Evolutionary conservation across 2,888 invertebrate genomes (phyloP), one percentile per base, ranked within the genome.

Genomic region (Aethes cnicana): DNA sequence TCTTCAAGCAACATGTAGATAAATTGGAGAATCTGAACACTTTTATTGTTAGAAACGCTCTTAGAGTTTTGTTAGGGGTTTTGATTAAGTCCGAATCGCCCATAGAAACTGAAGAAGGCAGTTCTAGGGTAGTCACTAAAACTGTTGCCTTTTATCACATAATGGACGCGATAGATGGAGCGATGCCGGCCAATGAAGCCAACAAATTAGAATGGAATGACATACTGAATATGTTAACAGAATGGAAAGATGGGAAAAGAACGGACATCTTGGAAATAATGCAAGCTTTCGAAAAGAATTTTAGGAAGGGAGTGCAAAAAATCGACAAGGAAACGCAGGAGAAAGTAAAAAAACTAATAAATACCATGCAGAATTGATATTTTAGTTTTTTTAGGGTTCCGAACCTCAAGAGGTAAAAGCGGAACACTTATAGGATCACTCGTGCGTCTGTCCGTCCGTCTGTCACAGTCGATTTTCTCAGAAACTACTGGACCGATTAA

Each of bases 141-240:
- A 43, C 46, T 3, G 39, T 36, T 3, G 25, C 35, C 0, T 50
- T 50, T 2, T 48, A 46, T 6, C 14, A 23, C 1, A 33, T 49
- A 5, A 1, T 47, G 5, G 23, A 36, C 5, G 41, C 57, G 2
- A 12, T 69, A 2, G 69, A 77, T 7, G 56, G 58, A 1, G 57
- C 58, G 0, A 33, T 74, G 8, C 62, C 62, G 0, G 53, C 60
- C 0, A 57, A 59, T 4, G 69, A 69, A 2, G 25, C 55, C 0
- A 68, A 64, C 25, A 28, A 9, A 0, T 18, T 57, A 3, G 63
- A 61, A 30, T 77, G 72, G 73, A 20, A 37, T 1, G 61, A 68
- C 4, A 55, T 72, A 1, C 57, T 47, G 9, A 59, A 47, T 0
- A 57, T 61, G n/a, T 28, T 72, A 0, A 14, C 9, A 0, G 63